Conservation (phyloP, 2,797 vertebrate species). For the Echeneis naucrates region DNA sequence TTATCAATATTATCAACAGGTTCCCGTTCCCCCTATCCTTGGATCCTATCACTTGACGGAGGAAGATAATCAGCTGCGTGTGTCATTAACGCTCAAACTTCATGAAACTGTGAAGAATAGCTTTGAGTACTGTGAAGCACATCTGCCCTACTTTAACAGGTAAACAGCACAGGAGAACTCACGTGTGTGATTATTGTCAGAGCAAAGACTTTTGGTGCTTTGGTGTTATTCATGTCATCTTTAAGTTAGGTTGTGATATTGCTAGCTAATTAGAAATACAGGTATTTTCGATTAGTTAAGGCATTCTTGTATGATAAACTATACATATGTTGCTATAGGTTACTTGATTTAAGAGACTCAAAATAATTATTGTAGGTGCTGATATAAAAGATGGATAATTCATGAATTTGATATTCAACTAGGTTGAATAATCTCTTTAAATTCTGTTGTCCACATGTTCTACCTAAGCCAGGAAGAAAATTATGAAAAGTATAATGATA, state of each 20-base stretch:
- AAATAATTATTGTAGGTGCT: not conserved
- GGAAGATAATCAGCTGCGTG: constrained; percentile 85
- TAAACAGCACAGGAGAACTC: constrained; percentile 62
- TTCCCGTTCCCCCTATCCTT: constrained; percentile 94
- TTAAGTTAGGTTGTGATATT: not conserved
- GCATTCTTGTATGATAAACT: not conserved
- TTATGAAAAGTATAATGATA: too few species aligned
- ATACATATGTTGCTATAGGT: not conserved
- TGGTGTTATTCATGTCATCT: not conserved
- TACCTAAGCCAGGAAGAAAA: not conserved
- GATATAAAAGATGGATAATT: not conserved
- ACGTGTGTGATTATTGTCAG: not conserved
- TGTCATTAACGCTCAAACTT: constrained; percentile 91
- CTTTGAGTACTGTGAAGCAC: constrained; percentile 96
- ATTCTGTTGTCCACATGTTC: too few species aligned
- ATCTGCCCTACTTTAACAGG: constrained; percentile 95
- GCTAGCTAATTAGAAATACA: not conserved
- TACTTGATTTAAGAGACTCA: not conserved
- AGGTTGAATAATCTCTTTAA: too few species aligned
- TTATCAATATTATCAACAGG: constrained; percentile 76
- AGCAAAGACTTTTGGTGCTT: not conserved
- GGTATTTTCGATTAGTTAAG: not conserved
- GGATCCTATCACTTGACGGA: constrained; percentile 91
- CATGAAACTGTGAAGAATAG: constrained; percentile 95
- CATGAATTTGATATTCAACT: too few species aligned